Percentiles rank a stretch among this genome's conserved stretches.
phyloP scores from a whole-genome alignment of 2,888 invertebrate species.

The Eupsilia transversa region DNA sequence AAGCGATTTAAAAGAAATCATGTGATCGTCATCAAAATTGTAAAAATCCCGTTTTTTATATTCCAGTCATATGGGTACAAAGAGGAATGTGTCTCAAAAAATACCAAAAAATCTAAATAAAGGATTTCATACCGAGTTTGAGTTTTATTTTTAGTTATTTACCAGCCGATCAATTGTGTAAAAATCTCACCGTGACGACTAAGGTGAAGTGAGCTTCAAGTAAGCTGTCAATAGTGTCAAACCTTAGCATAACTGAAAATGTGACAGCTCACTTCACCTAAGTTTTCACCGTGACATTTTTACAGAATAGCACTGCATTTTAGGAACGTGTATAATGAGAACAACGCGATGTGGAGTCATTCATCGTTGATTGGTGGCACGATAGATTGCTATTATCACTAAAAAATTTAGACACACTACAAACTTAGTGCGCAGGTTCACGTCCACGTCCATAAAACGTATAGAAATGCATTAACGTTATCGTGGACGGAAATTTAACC shows the following conservation, averaged over 20 bases:
- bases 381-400: not conserved
- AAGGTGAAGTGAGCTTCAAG: not conserved
- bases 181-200: not conserved
- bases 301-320: not conserved
- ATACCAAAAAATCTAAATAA: slow-evolving; percentile 87
- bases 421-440: no score
- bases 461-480: no score
- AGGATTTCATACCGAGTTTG: slow-evolving; percentile 83
- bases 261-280: not conserved
- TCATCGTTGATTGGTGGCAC: not conserved
- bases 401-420: no score
- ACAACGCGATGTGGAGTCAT: not conserved
- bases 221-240: not conserved
- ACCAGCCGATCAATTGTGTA: not conserved
- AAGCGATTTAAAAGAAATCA: slow-evolving; percentile 30
- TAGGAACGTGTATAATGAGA: not conserved
- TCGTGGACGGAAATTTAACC: no score
- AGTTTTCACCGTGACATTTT: not conserved
- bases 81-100: slow-evolving; percentile 85
- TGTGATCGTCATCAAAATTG: slow-evolving; percentile 54
- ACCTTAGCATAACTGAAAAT: not conserved
- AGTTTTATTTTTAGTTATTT: slow-evolving; percentile 66
- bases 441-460: no score
- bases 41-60: slow-evolving; percentile 73
- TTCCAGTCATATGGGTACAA: slow-evolving; percentile 79